Evolutionary conservation across 2,113 vertebrate genomes (phyloP), one percentile per base, ranked within the genome.

Genomic region (Lethenteron camtschaticum): DNA sequence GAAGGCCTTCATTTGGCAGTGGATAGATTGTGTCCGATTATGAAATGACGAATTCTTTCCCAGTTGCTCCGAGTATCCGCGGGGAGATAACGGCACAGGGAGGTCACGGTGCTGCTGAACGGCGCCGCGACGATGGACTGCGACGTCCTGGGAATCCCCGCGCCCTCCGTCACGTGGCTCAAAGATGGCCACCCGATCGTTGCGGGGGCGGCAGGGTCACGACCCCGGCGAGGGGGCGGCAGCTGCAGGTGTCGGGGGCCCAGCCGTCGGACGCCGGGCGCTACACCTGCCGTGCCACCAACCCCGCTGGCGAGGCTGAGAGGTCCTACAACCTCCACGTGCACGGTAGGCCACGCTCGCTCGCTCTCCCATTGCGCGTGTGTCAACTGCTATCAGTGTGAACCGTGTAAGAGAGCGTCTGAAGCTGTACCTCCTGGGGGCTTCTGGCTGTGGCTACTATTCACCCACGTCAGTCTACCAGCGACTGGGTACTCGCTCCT

Each of bases 111-210:
- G 8, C 78, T 84, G 69, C 75, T 82, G 55, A 80, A 80, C 0
- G 79, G 83, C 68, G 77, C 81, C 0, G 78, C 80, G 63, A 80
- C 79, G 1, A 82, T 94, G 68, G 77, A 79, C 71, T 94, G 89
- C 2, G 75, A 88, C 0, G 82, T 82, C 1, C 79, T 79, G 0
- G 89, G 88, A 3, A 76, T 72, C n/a, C 89, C 88, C 24, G 70
- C 73, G 14, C 89, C 88, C 3, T 79, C 72, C 1, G 80, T 94
- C 74, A 79, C 86, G 70, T 94, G 89, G 89, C 75, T 91, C 58
- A 89, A 91, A 75, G 85, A 89, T 12, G 81, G 83, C 75, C 82
- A 82, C 10, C 83, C 85, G 5, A 78, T 87, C 0, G 81, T 88
- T 77, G 82, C 85, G 75, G 41, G 41, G 14, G 71, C 55, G 16